Base-by-base conservation (phyloP, 2,113 vertebrate species). In the Poecile atricapillus region DNA sequence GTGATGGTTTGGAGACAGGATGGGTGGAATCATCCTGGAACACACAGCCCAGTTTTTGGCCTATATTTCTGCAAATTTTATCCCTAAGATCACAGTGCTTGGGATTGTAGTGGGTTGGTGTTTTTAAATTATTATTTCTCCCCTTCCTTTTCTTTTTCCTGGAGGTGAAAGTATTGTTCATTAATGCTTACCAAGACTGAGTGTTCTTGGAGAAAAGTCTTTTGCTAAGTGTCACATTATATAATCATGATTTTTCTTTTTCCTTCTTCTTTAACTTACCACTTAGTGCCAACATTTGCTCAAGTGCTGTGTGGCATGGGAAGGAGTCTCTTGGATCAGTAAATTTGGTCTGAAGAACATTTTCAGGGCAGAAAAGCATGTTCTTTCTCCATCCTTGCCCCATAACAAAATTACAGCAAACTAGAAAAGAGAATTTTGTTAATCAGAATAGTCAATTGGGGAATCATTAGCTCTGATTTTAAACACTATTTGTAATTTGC, bases 401-500 rank as follows among this genome's bases (percentile, higher is more conserved):
- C 60, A 58, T 90, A 90, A 88, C 86, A 90, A 97, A 96, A 97
- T 91, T 87, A 93, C 78, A 91, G 70, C 68, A 93, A 95, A 94
- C 85, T 92, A 85, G 95, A 95, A 91, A 95, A 93, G 67, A 97
- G 74, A 94, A 93, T 94, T 96, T 93, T 80, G 56, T 91, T 96
- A 95, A 96, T 97, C 96, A 95, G 95, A 94, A 97, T 90, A 97
- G 96, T 93, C 97, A 95, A 83, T 64, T 93, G 97, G 96, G 96
- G 96, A 97, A 96, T 93, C 87, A 89, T 43, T 94, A 94, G 56
- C 76, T 97, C 92, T 95, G 69, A 85, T 94, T 97, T 96, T 96
- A 92, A 91, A 97, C 77, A 95, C 93, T 87, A 85, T 97, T 97
- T 97, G 91, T 97, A 96, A 97, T 96, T 97, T 96, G 96, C 97